phyloP scores from a whole-genome alignment of 2,888 invertebrate species.

The Orgyia antiqua region DNA sequence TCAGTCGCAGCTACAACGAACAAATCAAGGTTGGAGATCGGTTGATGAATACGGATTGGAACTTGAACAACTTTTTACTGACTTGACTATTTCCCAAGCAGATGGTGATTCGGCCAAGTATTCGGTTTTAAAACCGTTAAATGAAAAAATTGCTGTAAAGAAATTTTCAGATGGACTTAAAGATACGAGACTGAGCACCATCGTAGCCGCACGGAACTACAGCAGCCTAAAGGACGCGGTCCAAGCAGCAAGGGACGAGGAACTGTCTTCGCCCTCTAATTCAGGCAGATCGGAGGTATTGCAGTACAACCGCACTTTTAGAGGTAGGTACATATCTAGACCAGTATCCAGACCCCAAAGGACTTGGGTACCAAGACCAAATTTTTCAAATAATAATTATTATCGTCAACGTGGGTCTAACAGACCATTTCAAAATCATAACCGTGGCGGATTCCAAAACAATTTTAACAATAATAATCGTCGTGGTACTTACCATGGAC shows the following conservation, averaged over 20 bases:
- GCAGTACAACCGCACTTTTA: neutral
- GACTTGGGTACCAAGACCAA: neutral
- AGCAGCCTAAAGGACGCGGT: conserved; percentile 6
- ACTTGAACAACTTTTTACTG: conserved; percentile 9
- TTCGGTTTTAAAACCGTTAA: conserved; percentile 6
- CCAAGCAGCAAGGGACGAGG: conserved; percentile 6
- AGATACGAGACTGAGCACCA: conserved; percentile 2
- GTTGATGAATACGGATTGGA: conserved; percentile 9
- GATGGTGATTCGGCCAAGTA: conserved; percentile 5
- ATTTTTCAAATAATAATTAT: neutral
- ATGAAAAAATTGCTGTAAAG: conserved; percentile 2
- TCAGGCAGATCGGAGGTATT: neutral
- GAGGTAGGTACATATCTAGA: too few relatives aligned
- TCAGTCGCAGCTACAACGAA: conserved; percentile 4
- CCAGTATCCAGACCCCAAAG: too few relatives aligned
- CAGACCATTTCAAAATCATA: neutral
- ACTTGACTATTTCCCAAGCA: conserved; percentile 14
- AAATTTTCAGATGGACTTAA: conserved; percentile 3
- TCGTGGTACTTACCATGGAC: neutral
- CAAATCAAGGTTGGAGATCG: conserved; percentile 3
- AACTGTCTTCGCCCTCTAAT: neutral
- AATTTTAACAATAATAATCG: too few relatives aligned
- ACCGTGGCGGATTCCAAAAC: too few relatives aligned
- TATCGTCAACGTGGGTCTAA: neutral
- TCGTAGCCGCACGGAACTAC: conserved; percentile 4